Conservation (phyloP, 2,797 vertebrate species). For the Coluber constrictor region DNA sequence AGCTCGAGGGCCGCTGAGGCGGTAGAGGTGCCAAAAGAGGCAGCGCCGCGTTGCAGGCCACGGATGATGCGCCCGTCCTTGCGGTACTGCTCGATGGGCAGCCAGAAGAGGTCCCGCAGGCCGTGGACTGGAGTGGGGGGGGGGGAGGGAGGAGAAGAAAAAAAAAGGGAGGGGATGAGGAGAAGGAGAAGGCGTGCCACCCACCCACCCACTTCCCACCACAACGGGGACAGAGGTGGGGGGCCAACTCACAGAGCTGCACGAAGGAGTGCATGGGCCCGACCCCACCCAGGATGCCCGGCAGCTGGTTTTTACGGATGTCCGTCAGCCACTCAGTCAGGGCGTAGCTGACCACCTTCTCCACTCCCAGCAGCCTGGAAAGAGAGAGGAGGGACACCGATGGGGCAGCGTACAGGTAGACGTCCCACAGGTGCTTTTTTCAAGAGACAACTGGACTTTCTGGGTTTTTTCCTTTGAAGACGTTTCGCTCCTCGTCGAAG, state of each 20-base stretch:
- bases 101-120: slow-evolving; percentile 90
- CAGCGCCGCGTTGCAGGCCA: slow-evolving; percentile 90
- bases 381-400: not conserved
- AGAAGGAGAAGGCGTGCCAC: too few species aligned
- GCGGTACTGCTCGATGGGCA: slow-evolving; percentile 91
- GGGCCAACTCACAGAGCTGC: slow-evolving; percentile 84
- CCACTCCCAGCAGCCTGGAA: slow-evolving; percentile 84
- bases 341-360: slow-evolving; percentile 90
- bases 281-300: slow-evolving; percentile 87
- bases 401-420: too few species aligned
- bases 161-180: rapidly evolving
- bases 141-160: not conserved
- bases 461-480: too few species aligned
- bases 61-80: slow-evolving; percentile 90
- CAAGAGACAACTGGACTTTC: too few species aligned
- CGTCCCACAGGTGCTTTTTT: too few species aligned
- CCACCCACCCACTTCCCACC: not conserved
- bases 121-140: slow-evolving; percentile 81
- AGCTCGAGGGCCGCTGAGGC: slow-evolving; percentile 91
- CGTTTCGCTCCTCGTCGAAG: too few species aligned
- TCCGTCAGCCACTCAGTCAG: slow-evolving; percentile 91
- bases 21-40: slow-evolving; percentile 90
- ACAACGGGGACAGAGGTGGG: not conserved
- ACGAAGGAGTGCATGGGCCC: slow-evolving; percentile 94
- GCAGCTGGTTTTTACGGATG: slow-evolving; percentile 92